Evolutionary conservation across 1,140 invertebrate species (phyloP), one percentile per base, ranked within the genome.

Genomic region (Sinonovacula constricta): DNA sequence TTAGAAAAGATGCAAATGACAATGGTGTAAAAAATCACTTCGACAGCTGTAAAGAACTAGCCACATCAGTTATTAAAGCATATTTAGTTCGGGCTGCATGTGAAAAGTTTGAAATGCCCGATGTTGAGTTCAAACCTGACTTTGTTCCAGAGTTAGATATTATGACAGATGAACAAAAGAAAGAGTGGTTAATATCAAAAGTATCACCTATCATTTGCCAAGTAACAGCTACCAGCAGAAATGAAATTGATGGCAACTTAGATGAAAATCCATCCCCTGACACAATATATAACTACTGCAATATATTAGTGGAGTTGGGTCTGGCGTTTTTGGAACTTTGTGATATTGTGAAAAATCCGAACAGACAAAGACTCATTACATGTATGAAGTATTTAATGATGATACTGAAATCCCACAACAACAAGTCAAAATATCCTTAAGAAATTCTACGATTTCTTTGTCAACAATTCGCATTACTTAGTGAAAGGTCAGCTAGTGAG

Each of bases 351-450:
- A 59, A 69, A 36, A 39, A 31, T 14, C 79, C 79, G n/a, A 22
- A 81, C 22, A 36, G 74, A 33, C 22, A 68, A 30, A 56, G 79
- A 56, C 54, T 76, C 22, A 49, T 79, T 7, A 15, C 54, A 24
- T 28, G 56, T 10, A 36, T 83, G 45, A 83, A 81, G 69, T 45
- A 78, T 15, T 28, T 75, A 12, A 83, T 83, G 81, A 15, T 81
- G 2, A 49, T 67, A 15, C 72, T 81, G 24, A 77, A 81, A 56
- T 31, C 49, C 26, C 39, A 81, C 31, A 83, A 81, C 22, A 78
- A 76, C 26, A 54, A 81, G 15, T 80, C 81, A 3, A 78, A 78
- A 49, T 83, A 81, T 69, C 79, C 81, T 2, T 39, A 56, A 5
- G 74, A 83, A 60, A 78, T 83, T 28, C 24, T 75, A 39, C 5